phyloP scores from a whole-genome alignment of 23 tunicate genomes.

The Ciona savignyi region DNA sequence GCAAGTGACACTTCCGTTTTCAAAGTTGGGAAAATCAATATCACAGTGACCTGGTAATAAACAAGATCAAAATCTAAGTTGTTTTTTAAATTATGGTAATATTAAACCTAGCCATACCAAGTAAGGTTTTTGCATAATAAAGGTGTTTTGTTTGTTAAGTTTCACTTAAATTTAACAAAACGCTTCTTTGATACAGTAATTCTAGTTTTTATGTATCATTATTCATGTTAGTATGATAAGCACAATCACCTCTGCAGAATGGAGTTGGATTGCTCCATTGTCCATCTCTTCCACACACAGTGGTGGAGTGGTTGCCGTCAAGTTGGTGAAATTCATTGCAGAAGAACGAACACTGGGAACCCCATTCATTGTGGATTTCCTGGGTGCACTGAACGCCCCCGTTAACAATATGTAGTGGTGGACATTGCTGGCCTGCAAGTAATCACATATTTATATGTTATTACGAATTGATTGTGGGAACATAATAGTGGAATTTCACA shows the following conservation, averaged over 20 bases:
- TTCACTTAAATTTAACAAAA: not conserved
- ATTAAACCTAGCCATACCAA: too few relatives aligned
- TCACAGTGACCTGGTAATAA: constrained; percentile 48
- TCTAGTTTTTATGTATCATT: too few relatives aligned
- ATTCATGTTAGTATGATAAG: too few relatives aligned
- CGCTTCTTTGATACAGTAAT: not conserved
- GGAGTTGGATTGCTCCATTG: constrained; percentile 57
- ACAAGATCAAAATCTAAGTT: too few relatives aligned
- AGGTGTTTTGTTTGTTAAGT: too few relatives aligned
- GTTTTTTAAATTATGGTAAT: too few relatives aligned
- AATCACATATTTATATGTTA: too few relatives aligned
- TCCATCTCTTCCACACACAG: constrained; percentile 35
- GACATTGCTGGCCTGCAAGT: constrained; percentile 55
- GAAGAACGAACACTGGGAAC: constrained; percentile 24
- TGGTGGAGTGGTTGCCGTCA: constrained; percentile 18
- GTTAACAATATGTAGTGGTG: constrained; percentile 49
- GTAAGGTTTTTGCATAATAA: too few relatives aligned
- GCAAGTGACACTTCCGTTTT: constrained; percentile 39
- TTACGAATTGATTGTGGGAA: too few relatives aligned
- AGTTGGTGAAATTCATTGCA: constrained; percentile 36
- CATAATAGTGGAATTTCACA: too few relatives aligned
- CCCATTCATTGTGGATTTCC: constrained; percentile 23
- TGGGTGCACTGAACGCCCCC: constrained; percentile 35
- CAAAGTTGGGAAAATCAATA: constrained; percentile 8
- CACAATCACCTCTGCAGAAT: constrained; percentile 64